Base-by-base conservation (phyloP, 2,888 invertebrate genomes). In the Bursaphelenchus okinawaensis region DNA sequence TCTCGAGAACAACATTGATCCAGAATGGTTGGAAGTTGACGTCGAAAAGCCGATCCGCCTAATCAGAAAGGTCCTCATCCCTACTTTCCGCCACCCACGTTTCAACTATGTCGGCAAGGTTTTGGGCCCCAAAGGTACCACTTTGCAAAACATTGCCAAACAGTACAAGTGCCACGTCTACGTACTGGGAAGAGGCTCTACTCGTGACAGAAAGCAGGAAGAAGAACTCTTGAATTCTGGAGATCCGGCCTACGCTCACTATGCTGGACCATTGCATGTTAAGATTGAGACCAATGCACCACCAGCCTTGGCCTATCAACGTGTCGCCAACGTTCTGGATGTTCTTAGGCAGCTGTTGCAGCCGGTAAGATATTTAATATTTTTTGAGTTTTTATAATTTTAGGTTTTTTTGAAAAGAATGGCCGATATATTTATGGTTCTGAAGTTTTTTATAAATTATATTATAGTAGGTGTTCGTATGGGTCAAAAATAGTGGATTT, bases 21-120 rank as follows among this genome's bases (percentile, higher is more conserved):
- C 82, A 12, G 82, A 82, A 63, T 82, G 81, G 79, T 62, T 82
- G 4, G 82, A 82, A 65, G 79, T 82, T 1, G 82, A 82, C 65
- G 75, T 80, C 60, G 69, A 73, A 19, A 82, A 80, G 69, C 80
- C 79, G 23, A 79, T 82, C 55, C 78, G 77, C 59, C 73, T 82
- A 4, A 73, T 72, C 50, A 78, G 78, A 68, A 82, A 82, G 68
- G 73, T 82, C 24, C 68, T 82, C 24, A 73, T 82, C 40, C 82
- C 82, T 12, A 73, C 69, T 20, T 82, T 78, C 67, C 73, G 81
- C n/a, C 74, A 82, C 68, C 82, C 80, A 7, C 71, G 73, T 77
- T 82, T 82, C 71, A 82, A 82, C 67, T 82, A 79, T 66, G 78
- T 82, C 51, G 82, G 82, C 55, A 82, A 82, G 66, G 71, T 82